phyloP scores from a whole-genome alignment of 1,140 invertebrate genomes.

The Anthonomus grandis region DNA sequence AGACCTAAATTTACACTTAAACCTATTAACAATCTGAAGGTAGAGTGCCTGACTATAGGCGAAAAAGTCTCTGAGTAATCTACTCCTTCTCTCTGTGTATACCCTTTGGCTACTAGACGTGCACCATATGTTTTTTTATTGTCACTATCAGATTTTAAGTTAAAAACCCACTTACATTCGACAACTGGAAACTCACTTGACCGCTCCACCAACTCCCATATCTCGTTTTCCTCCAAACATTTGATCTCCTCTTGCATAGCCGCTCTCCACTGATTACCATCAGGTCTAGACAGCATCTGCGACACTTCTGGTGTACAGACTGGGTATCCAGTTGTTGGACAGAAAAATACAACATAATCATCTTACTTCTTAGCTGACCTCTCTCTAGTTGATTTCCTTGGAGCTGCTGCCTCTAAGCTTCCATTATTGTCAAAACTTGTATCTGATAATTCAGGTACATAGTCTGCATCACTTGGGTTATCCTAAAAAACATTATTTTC shows the following conservation, averaged over 20 bases:
- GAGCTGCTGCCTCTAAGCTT: not conserved
- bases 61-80: conserved; percentile 29
- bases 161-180: conserved; percentile 46
- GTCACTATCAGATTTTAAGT: conserved; percentile 37
- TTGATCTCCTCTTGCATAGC: conserved; percentile 39
- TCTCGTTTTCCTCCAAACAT: conserved; percentile 40
- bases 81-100: conserved; percentile 16
- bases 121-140: conserved; percentile 33
- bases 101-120: conserved; percentile 39
- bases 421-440: not conserved
- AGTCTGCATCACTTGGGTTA: not conserved
- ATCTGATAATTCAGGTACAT: not conserved
- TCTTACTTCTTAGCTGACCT: no score
- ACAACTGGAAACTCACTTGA: conserved; percentile 40
- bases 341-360: no score
- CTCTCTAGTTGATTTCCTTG: conserved; percentile 1
- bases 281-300: conserved; percentile 32
- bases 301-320: conserved; percentile 17
- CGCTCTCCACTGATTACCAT: conserved; percentile 36
- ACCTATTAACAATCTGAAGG: conserved; percentile 33
- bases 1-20: conserved; percentile 34
- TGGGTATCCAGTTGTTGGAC: conserved; percentile 1
- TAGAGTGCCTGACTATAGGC: conserved; percentile 32
- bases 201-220: conserved; percentile 42
- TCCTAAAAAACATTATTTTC: not conserved